Conservation (phyloP, 2,888 invertebrate genomes). For the Margaritifera margaritifera region DNA sequence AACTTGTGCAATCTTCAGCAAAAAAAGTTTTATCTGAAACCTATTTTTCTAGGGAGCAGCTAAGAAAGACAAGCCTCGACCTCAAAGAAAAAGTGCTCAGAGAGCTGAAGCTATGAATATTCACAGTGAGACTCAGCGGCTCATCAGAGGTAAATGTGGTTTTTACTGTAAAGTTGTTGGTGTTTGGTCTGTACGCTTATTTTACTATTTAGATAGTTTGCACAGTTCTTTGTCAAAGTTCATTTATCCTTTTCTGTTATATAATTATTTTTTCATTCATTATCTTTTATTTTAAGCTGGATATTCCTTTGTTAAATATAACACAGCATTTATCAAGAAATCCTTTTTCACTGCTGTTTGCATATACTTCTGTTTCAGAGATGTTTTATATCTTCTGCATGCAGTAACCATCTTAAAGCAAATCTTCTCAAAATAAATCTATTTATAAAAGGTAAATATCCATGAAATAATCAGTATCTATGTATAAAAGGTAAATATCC, state of each 20-base stretch:
- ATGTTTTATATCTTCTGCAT: no score
- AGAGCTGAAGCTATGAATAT: conserved; percentile 76
- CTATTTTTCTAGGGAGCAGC: conserved; percentile 50
- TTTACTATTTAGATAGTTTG: neutral
- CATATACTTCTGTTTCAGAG: neutral
- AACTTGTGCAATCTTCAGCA: no score
- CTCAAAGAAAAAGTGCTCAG: conserved; percentile 33
- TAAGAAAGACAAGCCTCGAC: conserved; percentile 32
- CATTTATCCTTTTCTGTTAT: no score
- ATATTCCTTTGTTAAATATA: neutral
- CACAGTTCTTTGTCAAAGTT: no score
- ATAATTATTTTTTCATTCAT: no score
- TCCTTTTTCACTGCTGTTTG: neutral
- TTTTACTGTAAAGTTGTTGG: neutral
- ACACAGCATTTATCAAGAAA: neutral
- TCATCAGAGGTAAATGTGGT: conserved; percentile 77
- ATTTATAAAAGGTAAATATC: no score
- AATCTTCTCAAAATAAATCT: no score
- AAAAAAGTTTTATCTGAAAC: neutral
- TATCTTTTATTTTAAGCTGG: neutral
- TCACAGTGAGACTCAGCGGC: conserved; percentile 87
- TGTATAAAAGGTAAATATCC: no score
- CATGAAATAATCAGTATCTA: no score
- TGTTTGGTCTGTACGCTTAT: neutral
- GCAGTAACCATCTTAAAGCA: no score